Percentiles rank a stretch among this genome's conserved stretches.
Evolutionary conservation across 2,888 invertebrate species (phyloP).

Genomic region (Dolichopus griseipennis): DNA sequence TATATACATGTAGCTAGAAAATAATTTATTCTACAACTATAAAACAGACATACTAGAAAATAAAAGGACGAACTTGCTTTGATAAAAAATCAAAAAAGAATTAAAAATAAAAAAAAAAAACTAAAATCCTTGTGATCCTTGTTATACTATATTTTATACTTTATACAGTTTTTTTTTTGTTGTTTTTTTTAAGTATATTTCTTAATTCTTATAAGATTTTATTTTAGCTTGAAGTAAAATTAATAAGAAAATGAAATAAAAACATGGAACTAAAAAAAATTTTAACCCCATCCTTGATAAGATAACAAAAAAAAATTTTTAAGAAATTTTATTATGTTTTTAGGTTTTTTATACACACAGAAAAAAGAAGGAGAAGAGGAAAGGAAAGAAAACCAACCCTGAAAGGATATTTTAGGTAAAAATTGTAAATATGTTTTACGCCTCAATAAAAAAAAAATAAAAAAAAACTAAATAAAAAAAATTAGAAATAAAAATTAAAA

Average conservation of each 20-base stretch:
- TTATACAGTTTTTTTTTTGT: neutral
- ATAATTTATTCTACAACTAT: neutral
- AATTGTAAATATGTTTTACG: too few relatives aligned
- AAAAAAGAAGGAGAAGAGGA: too few relatives aligned
- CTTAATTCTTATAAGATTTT: conserved; percentile 2
- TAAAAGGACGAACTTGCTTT: neutral
- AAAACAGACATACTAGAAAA: neutral
- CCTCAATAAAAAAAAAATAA: too few relatives aligned
- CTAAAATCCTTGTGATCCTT: neutral
- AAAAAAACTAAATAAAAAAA: too few relatives aligned
- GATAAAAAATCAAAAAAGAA: neutral
- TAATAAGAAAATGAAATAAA: neutral
- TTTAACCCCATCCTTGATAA: neutral
- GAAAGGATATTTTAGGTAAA: too few relatives aligned
- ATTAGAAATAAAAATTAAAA: too few relatives aligned
- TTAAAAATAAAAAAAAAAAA: neutral
- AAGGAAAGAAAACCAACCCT: too few relatives aligned
- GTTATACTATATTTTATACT: neutral
- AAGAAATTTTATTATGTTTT: too few relatives aligned
- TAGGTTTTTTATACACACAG: too few relatives aligned
- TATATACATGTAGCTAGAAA: neutral
- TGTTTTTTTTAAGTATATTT: neutral
- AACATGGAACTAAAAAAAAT: neutral
- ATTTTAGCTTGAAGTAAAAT: neutral
- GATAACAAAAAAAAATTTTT: too few relatives aligned